phyloP scores from a whole-genome alignment of 2,113 vertebrate genomes.

The Grammomys dolichurus region DNA sequence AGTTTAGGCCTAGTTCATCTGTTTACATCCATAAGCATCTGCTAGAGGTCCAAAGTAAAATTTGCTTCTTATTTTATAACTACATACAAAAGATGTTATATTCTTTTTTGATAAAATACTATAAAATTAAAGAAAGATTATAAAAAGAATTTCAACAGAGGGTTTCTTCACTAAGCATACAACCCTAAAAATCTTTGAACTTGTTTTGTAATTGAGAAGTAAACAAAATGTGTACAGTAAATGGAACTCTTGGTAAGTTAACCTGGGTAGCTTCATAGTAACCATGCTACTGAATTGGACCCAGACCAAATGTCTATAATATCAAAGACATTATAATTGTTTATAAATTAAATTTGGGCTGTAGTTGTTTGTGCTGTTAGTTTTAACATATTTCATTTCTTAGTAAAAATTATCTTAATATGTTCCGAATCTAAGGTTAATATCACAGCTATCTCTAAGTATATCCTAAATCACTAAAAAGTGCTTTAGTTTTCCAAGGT shows the following conservation, averaged over 20 bases:
- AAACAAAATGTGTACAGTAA: neutral
- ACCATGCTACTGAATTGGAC: neutral
- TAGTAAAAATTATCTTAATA: conserved; percentile 23
- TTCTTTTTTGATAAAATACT: neutral
- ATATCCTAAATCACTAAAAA: conserved; percentile 10
- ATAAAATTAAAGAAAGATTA: neutral
- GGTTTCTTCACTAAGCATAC: neutral
- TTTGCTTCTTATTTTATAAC: neutral
- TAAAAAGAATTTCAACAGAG: neutral
- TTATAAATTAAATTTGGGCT: neutral
- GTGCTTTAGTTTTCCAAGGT: conserved; percentile 12
- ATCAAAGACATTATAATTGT: neutral
- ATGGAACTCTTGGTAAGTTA: neutral
- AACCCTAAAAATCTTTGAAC: neutral
- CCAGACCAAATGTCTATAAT: neutral
- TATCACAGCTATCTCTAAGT: neutral
- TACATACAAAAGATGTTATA: neutral
- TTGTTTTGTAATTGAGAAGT: conserved; percentile 20
- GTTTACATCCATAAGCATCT: neutral
- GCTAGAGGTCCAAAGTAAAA: neutral
- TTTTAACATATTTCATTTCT: neutral
- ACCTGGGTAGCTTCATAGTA: neutral
- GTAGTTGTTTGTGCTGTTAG: neutral
- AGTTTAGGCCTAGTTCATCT: neutral
- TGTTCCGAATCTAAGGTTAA: neutral